Base-by-base conservation (phyloP, 1,140 invertebrate species). In the Panulirus ornatus region DNA sequence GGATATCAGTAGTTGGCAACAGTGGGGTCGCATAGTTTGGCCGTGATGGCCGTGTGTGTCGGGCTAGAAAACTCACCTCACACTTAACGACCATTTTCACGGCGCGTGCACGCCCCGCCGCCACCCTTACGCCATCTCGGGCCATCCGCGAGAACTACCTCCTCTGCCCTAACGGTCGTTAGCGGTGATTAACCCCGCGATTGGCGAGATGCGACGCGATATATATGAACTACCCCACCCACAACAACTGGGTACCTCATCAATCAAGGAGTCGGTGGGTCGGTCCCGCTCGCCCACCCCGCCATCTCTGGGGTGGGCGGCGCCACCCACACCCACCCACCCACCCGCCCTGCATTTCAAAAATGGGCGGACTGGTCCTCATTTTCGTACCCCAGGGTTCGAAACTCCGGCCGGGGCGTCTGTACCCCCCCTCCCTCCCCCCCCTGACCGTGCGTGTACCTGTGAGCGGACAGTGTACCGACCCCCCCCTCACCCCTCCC, bases 21-120 rank as follows among this genome's bases (percentile, higher is more conserved):
- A 86, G 34, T 76, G 16, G 44, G 84, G 84, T 86, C 71, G 84
- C 84, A 86, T 78, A 86, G 71, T 86, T 86, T 54, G 47, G 84
- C 71, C 84, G 84, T 58, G 84, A 73, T 42, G 71, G 51, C 16
- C 40, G 40, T 27, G 73, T 27, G 40, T 36, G 54, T 66, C 70
- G 40, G 36, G 54, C 71, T 38, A 27, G 34, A 27, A 73, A 16
- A 38, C 40, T 9, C 40, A 2, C 38, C 75, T 47, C 75, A 82
- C 22, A 78, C 5, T 38, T 73, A 47, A 76, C 40, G 40, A 34
- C 71, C 73, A 58, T 78, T 76, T 78, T 76, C 71, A 86, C 84
- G n/a, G n/a, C n/a, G 58, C 84, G 58, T 42, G 47, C 58, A 30
- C 66, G 22, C 58, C 42, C 66, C 73, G 40, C 73, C 30, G 8